These are phyloP conservation scores for Anthoptus insignis DNA, from an alignment of 2,888 invertebrate genomes.

Conservation along the genomic window DNA sequence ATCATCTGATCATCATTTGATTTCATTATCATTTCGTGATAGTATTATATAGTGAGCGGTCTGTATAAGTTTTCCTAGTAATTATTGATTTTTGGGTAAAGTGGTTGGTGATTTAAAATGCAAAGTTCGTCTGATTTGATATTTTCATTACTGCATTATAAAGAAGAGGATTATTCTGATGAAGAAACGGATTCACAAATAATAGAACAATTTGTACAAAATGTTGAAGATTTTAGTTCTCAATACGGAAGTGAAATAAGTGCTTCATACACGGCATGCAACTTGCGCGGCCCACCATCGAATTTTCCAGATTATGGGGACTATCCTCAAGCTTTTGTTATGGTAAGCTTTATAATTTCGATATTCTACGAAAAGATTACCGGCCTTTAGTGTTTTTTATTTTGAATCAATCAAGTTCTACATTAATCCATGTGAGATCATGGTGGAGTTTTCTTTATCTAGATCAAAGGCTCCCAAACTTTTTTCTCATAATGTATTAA, in stretches of 20 bases:
- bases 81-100: not conserved
- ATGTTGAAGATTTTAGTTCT: conserved; percentile 94
- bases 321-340: conserved; percentile 96
- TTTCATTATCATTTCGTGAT: not conserved
- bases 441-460: too few relatives aligned
- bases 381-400: not conserved
- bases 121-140: conserved; percentile 79
- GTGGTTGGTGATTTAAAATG: conserved; percentile 56
- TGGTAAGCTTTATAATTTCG: conserved; percentile 87
- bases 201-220: conserved; percentile 92
- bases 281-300: conserved; percentile 94
- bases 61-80: not conserved
- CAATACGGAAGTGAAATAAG: conserved; percentile 96
- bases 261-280: conserved; percentile 95
- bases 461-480: too few relatives aligned
- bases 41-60: not conserved
- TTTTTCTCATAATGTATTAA: too few relatives aligned
- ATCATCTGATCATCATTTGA: conserved; percentile 11
- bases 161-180: conserved; percentile 64
- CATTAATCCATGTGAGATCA: too few relatives aligned
- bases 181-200: conserved; percentile 72
- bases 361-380: too few relatives aligned
- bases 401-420: too few relatives aligned
- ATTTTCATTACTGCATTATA: conserved; percentile 76
- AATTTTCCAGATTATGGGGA: conserved; percentile 97